Evolutionary conservation across 2,888 invertebrate species (phyloP).

Genomic region (Fissipunctia ypsillon): DNA sequence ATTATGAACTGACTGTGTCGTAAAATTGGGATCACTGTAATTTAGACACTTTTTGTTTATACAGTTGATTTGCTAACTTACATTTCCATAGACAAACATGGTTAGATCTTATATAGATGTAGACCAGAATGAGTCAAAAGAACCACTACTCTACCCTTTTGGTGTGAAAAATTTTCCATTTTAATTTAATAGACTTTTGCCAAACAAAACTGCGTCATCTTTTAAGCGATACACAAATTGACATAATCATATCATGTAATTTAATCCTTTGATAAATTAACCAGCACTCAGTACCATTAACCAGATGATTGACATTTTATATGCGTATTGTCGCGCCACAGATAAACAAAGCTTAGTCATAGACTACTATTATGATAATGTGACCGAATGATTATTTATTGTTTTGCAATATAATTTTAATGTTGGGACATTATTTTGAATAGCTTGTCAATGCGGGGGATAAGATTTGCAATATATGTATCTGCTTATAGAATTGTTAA

Average conservation of each 20-base stretch:
- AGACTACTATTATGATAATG: constrained; percentile 61
- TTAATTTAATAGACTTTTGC: not conserved
- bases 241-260: constrained; percentile 38
- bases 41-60: not conserved
- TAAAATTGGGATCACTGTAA: not conserved
- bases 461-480: constrained; percentile 1
- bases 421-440: constrained; percentile 49
- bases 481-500: constrained; percentile 20
- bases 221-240: not conserved
- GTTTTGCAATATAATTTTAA: constrained; percentile 51
- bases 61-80: not conserved
- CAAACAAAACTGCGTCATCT: not conserved
- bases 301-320: constrained; percentile 64
- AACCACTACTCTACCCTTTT: not conserved
- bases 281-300: constrained; percentile 38
- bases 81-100: not conserved
- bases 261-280: constrained; percentile 38
- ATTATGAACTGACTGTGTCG: not conserved
- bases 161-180: not conserved
- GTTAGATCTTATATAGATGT: not conserved
- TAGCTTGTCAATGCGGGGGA: constrained; percentile 30
- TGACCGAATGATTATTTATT: constrained; percentile 53
- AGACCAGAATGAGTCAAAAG: not conserved
- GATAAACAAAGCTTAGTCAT: constrained; percentile 61
- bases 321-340: constrained; percentile 47